Base-by-base conservation (phyloP, 2,888 invertebrate genomes). In the Mechanitis mazaeus region DNA sequence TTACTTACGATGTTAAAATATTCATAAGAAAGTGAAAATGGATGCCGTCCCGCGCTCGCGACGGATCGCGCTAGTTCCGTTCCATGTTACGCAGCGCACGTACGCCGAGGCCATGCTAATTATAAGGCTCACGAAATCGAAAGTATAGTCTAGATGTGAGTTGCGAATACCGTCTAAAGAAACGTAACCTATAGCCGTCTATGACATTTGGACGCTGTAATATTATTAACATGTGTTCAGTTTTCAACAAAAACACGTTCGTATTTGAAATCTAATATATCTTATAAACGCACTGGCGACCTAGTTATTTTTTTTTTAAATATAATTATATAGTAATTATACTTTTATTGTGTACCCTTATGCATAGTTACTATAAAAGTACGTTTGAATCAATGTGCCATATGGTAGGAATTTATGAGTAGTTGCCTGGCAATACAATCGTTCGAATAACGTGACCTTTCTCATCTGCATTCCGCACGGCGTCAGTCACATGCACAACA, bases 91-190 rank as follows among this genome's bases (percentile, higher is more conserved):
- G 84, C 83, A 75, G 80, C 75, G 71, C 82, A 81, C 83, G 84
- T 83, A 83, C 81, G 81, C 75, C 81, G 83, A 81, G 84, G 83
- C 84, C 85, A 86, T 87, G 84, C 83, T 87, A 89, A 88, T 88
- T 86, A 83, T 77, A 75, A 75, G 76, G 80, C 83, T 84, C 87
- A 86, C 86, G 86, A 89, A 88, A 88, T 85, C 86, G 88, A 89
- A 89, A 88, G 88, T 86, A 82, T 73, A 56, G 68, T 66, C 66
- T 68, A 65, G 78, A 83, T 83, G 78, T 82, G 76, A 80, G 79
- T 79, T 80, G 76, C 79, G 72, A 75, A 70, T 68, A 64, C 67
- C 76, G 76, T 73, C 69, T 72, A 78, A 76, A 79, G 77, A 74
- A 81, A 80, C 81, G 76, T 74, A 74, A 76, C 75, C 73, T 50